Percentiles rank a stretch among this genome's conserved stretches.
phyloP scores from a whole-genome alignment of 2,888 invertebrate genomes.

The Fragum fragum region DNA sequence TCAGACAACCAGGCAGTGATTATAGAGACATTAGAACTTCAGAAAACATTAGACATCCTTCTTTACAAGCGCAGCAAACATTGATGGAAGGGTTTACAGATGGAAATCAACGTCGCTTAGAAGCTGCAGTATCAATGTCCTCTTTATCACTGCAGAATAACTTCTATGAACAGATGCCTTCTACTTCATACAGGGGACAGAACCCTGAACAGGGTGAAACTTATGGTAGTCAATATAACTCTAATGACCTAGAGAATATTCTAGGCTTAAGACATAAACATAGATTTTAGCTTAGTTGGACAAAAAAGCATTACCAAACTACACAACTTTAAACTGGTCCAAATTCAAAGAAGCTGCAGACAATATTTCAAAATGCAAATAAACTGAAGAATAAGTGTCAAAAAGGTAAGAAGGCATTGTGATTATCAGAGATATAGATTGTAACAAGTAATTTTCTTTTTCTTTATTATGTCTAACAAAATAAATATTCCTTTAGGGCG shows the following conservation, averaged over 20 bases:
- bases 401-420: too few relatives aligned
- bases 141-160: background rate
- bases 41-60: background rate
- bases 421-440: too few relatives aligned
- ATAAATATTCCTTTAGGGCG: too few relatives aligned
- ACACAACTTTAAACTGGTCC: too few relatives aligned
- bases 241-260: background rate
- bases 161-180: background rate
- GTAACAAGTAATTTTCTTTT: too few relatives aligned
- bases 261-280: background rate
- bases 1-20: background rate
- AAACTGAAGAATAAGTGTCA: too few relatives aligned
- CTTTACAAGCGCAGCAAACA: background rate
- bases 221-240: background rate
- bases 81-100: background rate
- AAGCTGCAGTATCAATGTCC: background rate
- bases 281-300: background rate
- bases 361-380: too few relatives aligned
- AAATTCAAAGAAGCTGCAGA: too few relatives aligned
- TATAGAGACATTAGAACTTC: background rate
- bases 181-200: background rate
- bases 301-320: too few relatives aligned
- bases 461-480: too few relatives aligned
- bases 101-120: background rate
- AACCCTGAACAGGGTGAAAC: background rate